Percentiles rank a stretch among this genome's conserved stretches.
Conservation (phyloP, 2,888 invertebrate species). For the Oscheius sp. region DNA sequence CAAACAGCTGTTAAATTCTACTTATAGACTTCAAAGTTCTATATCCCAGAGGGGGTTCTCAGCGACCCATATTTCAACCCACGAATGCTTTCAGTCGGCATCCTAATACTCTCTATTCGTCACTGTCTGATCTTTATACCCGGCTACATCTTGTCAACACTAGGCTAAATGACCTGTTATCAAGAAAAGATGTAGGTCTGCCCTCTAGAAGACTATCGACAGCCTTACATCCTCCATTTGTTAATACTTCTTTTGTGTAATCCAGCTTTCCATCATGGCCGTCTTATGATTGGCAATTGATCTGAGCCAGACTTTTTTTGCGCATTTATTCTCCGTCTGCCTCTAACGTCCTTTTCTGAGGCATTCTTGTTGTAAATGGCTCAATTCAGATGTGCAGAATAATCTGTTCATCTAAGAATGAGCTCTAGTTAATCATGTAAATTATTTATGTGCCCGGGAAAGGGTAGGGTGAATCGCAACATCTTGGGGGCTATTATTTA, state of each 20-base stretch:
- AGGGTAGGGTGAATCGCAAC: slow-evolving; percentile 17
- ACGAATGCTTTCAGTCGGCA: slow-evolving; percentile 17
- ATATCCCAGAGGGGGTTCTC: slow-evolving; percentile 22
- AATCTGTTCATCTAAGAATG: background rate
- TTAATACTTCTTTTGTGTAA: background rate
- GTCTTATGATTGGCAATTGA: slow-evolving; percentile 2
- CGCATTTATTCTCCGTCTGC: background rate
- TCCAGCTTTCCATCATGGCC: slow-evolving; percentile 10
- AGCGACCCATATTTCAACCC: slow-evolving; percentile 27
- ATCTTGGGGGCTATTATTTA: slow-evolving; percentile 8
- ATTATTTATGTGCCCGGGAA: slow-evolving; percentile 36
- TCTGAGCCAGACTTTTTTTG: background rate
- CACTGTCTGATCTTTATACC: slow-evolving; percentile 23
- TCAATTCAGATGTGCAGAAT: too few relatives aligned
- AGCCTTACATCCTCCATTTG: background rate
- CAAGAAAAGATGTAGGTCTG: background rate
- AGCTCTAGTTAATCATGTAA: slow-evolving; percentile 34
- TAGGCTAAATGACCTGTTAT: background rate
- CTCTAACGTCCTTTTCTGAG: background rate
- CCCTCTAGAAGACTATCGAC: background rate
- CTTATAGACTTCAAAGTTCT: slow-evolving; percentile 27
- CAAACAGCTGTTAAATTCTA: slow-evolving; percentile 6
- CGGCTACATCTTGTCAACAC: background rate
- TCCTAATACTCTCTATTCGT: slow-evolving; percentile 33
- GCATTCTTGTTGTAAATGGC: background rate